phyloP scores from a whole-genome alignment of 2,888 invertebrate species.

The Papilio gigon region DNA sequence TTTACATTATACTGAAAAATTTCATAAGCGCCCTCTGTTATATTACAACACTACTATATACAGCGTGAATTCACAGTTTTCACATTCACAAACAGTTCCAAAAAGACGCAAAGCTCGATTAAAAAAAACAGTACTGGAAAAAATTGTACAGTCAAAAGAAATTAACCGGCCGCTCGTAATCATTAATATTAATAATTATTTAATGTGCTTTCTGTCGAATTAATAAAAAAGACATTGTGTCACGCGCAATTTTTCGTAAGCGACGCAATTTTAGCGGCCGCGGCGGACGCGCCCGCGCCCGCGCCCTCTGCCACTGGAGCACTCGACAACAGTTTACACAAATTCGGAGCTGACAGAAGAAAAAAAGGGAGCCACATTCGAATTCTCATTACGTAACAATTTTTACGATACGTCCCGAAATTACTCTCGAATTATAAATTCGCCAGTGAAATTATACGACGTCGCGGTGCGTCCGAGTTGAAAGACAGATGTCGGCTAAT shows the following conservation, averaged over 20 bases:
- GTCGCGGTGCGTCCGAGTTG: slow-evolving; percentile 17
- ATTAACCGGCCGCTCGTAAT: slow-evolving; percentile 3
- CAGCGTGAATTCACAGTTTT: neutral
- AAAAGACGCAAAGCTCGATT: neutral
- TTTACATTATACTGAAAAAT: too few species aligned
- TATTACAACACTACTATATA: neutral
- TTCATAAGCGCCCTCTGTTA: too few species aligned
- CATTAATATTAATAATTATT: slow-evolving; percentile 23
- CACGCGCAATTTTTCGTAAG: slow-evolving; percentile 18
- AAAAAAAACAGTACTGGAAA: neutral
- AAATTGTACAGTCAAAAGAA: neutral
- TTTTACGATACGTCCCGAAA: slow-evolving; percentile 41
- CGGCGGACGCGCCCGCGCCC: slow-evolving; percentile 5
- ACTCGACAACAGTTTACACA: slow-evolving; percentile 13
- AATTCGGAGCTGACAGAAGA: slow-evolving; percentile 10
- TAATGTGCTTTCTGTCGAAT: slow-evolving; percentile 16
- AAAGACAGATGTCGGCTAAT: slow-evolving; percentile 37
- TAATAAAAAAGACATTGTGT: slow-evolving; percentile 18
- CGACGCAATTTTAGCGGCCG: slow-evolving; percentile 8
- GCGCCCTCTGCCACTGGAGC: neutral
- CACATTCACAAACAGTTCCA: neutral
- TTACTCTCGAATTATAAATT: slow-evolving; percentile 41
- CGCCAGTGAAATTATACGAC: slow-evolving; percentile 38
- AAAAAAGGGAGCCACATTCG: slow-evolving; percentile 28
- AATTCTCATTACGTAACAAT: slow-evolving; percentile 38